Evolutionary conservation across 2,888 invertebrate genomes (phyloP).

Genomic region (Zygothrica quintamaculata): DNA sequence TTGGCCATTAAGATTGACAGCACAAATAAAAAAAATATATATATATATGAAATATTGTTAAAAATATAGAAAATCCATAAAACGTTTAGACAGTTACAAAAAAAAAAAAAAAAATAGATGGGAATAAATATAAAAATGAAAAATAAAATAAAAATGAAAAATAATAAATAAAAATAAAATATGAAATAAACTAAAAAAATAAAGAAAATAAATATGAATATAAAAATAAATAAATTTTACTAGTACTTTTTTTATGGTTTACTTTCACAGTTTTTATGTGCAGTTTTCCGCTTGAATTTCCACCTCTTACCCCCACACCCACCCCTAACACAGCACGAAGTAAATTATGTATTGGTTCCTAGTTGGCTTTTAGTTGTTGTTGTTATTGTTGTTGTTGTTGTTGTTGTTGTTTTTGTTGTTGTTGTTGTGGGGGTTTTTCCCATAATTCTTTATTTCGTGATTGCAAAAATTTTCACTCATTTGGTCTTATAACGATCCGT

Average conservation of each 20-base stretch:
- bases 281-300: slow-evolving; percentile 6
- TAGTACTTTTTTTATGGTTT: slow-evolving; percentile 17
- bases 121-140: too few relatives aligned
- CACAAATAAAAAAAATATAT: neutral
- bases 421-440: slow-evolving; percentile 47
- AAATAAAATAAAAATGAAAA: too few relatives aligned
- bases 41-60: too few relatives aligned
- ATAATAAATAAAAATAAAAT: too few relatives aligned
- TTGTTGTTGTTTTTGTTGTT: too few relatives aligned
- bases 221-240: too few relatives aligned
- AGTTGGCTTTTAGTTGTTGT: slow-evolving; percentile 23
- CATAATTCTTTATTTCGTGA: slow-evolving; percentile 62
- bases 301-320: slow-evolving; percentile 9
- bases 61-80: neutral
- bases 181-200: too few relatives aligned
- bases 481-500: slow-evolving; percentile 24
- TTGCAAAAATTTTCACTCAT: slow-evolving; percentile 59
- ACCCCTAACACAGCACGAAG: slow-evolving; percentile 11
- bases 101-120: neutral
- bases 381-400: too few relatives aligned
- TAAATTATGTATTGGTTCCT: slow-evolving; percentile 35
- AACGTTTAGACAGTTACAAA: slow-evolving; percentile 10
- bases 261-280: slow-evolving; percentile 39
- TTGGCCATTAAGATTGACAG: neutral
- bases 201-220: too few relatives aligned